Conservation (phyloP, 2,888 invertebrate genomes). For the Cheilosia vernalis region DNA sequence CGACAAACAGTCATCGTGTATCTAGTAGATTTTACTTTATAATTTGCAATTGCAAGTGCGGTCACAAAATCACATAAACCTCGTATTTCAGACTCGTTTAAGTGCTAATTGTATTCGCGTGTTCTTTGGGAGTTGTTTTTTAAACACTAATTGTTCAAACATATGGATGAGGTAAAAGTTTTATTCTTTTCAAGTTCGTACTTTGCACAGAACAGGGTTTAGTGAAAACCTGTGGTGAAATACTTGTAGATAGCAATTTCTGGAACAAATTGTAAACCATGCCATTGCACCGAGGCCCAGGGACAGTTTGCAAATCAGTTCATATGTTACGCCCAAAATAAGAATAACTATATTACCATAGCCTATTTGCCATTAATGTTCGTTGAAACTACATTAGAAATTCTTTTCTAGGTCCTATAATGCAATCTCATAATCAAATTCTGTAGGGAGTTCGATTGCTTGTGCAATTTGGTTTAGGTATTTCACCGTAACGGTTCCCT, state of each 20-base stretch:
- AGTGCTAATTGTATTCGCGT: not conserved
- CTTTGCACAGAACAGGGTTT: not conserved
- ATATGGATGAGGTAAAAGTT: slow-evolving; percentile 7
- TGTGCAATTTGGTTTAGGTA: too few relatives aligned
- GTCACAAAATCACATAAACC: not conserved
- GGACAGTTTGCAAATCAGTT: too few relatives aligned
- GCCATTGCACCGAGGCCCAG: too few relatives aligned
- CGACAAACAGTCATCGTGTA: not conserved
- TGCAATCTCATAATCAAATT: too few relatives aligned
- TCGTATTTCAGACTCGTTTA: not conserved
- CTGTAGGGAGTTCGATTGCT: too few relatives aligned
- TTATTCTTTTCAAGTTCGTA: not conserved
- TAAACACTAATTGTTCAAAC: not conserved
- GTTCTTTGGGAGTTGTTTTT: not conserved
- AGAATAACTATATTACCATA: too few relatives aligned
- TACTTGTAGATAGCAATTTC: not conserved
- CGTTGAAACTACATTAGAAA: too few relatives aligned
- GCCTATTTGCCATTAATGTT: too few relatives aligned
- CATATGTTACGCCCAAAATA: too few relatives aligned
- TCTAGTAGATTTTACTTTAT: not conserved
- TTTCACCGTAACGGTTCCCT: too few relatives aligned
- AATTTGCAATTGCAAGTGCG: not conserved
- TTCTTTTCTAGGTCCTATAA: too few relatives aligned
- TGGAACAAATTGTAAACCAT: too few relatives aligned
- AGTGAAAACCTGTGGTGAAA: not conserved